Percentiles rank a stretch among this genome's conserved stretches.
Conservation (phyloP, 2,113 vertebrate species). For the Oncorhynchus clarkii region DNA sequence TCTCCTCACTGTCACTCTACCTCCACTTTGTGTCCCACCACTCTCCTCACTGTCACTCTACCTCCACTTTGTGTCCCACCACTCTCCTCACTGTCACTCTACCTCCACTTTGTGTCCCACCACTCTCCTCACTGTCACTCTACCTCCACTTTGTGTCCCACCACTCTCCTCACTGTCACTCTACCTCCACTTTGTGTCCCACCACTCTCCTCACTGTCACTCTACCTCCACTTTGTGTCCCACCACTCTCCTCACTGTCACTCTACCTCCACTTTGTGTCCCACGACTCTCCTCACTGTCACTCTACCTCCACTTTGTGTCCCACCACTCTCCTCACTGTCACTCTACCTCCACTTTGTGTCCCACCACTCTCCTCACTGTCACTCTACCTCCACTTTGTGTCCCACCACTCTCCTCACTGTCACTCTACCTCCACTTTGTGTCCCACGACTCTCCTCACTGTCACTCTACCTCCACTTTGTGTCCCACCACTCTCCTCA, state of each 20-base stretch:
- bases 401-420: conserved; percentile 43
- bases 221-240: background rate
- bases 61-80: no score
- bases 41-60: no score
- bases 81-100: conserved; percentile 15
- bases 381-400: conserved; percentile 20
- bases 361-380: background rate
- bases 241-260: conserved; percentile 30
- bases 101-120: conserved; percentile 28
- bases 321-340: no score
- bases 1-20: conserved; percentile 31
- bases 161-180: background rate
- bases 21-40: background rate
- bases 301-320: no score
- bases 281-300: background rate
- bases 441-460: background rate
- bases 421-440: background rate
- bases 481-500: no score
- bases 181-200: no score
- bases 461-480: no score
- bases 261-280: background rate
- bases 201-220: no score
- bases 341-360: no score
- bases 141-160: background rate
- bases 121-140: conserved; percentile 36